Evolutionary conservation across 2,888 invertebrate species (phyloP), one percentile per base, ranked within the genome.

Genomic region (Cephalotes varians): DNA sequence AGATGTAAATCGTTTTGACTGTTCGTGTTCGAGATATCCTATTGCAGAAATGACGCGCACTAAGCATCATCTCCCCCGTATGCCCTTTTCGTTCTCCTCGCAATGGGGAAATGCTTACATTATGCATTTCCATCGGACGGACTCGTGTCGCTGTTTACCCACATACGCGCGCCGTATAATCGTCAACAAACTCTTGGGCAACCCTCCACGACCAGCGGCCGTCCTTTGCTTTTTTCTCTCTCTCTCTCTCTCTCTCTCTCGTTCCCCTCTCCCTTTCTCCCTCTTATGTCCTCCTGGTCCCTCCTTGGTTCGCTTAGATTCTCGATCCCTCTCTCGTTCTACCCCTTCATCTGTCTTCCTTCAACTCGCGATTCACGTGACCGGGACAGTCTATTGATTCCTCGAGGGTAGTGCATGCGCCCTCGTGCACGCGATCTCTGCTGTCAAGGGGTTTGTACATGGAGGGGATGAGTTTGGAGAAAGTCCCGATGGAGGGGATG

Each of bases 361-460:
- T 56, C 25, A 79, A 34, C 56, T 79, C 56, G 77, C 77, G 69
- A 79, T 91, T 93, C 93, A 93, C 93, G 93, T 93, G 93, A 93
- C 93, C 92, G 88, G 89, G 90, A 84, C 87, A 86, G 87, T 91
- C 92, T 93, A 93, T 93, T 93, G 93, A 93, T 93, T 91, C 89
- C 89, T 89, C 88, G 91, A 91, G 91, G 92, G 91, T 90, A 91
- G 93, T 92, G 93, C 93, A 93, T 93, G 93, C 93, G 93, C 93
- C 90, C 91, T 93, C 85, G 89, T 84, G 62, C 77, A 81, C 81
- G 89, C 90, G 89, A 90, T 91, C 89, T 90, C 89, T 90, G 88
- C 89, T 89, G 84, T 89, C 88, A 90, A 90, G 87, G 89, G 87
- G 81, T 85, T 86, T 80, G 69, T 81, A 82, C 76, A 51, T 84